These are phyloP conservation scores for cattle (Bos taurus) DNA, from an alignment of 2,113 vertebrate species.

Conservation along the genomic window DNA sequence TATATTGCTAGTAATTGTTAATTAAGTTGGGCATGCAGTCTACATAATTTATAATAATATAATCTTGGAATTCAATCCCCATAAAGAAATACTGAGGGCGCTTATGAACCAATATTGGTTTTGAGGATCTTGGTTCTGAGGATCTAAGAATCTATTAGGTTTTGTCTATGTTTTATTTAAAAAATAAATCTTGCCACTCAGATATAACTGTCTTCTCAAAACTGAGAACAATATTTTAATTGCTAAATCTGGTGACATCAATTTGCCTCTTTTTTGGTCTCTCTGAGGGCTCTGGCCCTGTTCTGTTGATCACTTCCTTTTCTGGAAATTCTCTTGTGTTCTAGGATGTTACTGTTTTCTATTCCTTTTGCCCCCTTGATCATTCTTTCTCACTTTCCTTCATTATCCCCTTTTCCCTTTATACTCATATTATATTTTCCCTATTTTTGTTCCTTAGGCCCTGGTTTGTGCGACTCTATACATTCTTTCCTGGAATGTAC, in stretches of 20 bases:
- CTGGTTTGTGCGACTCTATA: background rate
- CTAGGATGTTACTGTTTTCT: background rate
- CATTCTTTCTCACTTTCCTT: background rate
- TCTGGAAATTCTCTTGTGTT: conserved; percentile 8
- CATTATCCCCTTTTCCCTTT: background rate
- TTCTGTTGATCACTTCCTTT: background rate
- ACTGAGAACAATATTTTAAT: background rate
- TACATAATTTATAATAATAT: background rate
- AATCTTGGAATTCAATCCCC: background rate
- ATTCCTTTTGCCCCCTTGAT: background rate
- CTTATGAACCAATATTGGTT: background rate
- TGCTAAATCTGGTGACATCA: background rate
- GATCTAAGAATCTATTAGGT: background rate
- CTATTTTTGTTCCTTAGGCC: background rate
- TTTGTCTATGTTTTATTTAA: background rate
- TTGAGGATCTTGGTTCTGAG: background rate
- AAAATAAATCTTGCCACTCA: background rate
- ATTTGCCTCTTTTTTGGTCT: background rate
- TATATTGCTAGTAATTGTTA: background rate
- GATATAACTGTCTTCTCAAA: background rate
- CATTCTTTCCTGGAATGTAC: background rate
- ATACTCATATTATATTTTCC: background rate
- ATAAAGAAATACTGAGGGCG: background rate
- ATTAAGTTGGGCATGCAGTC: background rate
- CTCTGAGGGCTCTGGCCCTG: background rate